Evolutionary conservation across 2,797 vertebrate genomes (phyloP).

Genomic region (Pampus argenteus): DNA sequence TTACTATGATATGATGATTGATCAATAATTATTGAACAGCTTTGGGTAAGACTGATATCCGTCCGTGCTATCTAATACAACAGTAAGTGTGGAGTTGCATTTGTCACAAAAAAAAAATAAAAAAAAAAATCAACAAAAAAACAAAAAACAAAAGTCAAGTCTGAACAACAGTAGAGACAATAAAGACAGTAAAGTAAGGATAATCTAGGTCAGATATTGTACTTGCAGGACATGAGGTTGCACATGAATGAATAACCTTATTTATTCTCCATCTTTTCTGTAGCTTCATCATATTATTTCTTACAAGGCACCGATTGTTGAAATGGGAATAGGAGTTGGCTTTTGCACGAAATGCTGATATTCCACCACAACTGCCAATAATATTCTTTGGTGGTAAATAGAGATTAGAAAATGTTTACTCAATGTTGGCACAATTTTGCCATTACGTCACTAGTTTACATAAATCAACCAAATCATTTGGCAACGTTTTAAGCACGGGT

Average conservation of each 20-base stretch:
- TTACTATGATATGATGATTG: slow-evolving; percentile 1
- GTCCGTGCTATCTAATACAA: neutral
- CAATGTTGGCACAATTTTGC: slow-evolving; percentile 16
- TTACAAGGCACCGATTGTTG: slow-evolving; percentile 3
- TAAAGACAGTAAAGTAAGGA: neutral
- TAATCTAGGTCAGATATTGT: neutral
- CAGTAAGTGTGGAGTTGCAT: neutral
- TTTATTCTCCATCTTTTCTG: slow-evolving; percentile 14
- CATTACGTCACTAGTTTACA: slow-evolving; percentile 12
- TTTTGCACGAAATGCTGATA: slow-evolving; percentile 6
- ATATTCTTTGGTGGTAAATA: slow-evolving; percentile 10
- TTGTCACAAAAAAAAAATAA: neutral
- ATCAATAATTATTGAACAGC: slow-evolving; percentile 28
- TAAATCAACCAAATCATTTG: slow-evolving; percentile 11
- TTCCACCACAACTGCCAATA: neutral
- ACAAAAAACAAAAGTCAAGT: neutral
- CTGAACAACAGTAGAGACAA: neutral
- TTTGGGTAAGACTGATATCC: slow-evolving; percentile 12
- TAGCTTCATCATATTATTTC: neutral
- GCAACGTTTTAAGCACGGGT: slow-evolving; percentile 11
- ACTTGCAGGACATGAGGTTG: neutral
- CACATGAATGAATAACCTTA: slow-evolving; percentile 15
- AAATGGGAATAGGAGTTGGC: slow-evolving; percentile 4
- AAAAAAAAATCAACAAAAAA: too few species aligned
- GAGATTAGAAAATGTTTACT: slow-evolving; percentile 21